Base-by-base conservation (phyloP, 2,113 vertebrate genomes). In the Bambusicola thoracicus region DNA sequence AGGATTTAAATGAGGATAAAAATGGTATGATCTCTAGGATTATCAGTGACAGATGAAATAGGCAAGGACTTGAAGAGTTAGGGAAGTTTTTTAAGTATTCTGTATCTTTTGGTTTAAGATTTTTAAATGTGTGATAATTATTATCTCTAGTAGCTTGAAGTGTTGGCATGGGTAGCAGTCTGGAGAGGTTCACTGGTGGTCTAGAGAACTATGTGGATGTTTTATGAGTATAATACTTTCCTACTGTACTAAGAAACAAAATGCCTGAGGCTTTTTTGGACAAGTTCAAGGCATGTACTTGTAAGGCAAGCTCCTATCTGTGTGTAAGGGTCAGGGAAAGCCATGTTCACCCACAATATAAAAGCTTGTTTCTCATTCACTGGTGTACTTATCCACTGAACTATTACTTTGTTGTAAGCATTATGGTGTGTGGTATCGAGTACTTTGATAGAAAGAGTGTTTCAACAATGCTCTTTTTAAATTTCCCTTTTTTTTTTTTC, bases 1-100 rank as follows among this genome's bases (percentile, higher is more conserved):
- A n/a, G 51, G 56, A 72, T 84, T 95, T 93, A 65, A 72, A 81
- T 67, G 48, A 70, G 73, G 65, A 90, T 89, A 74, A 95, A 95
- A 85, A 34, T 74, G 34, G 51, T 59, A 63, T 65, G 43, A 78
- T 92, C 85, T 86, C 29, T 18, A 74, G 88, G 69, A 90, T 94
- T 84, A 84, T 34, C 21, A 17, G 8, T 93, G 80, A 81, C 41
- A 87, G 67, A 85, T 27, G 5, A 74, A 93, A 84, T 25, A 78
- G 43, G 32, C 0, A 13, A 67, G 38, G 65, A 78, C 58, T 89
- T 70, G 70, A 90, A 70, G 11, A 25, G 19, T 7, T 63, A 67
- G 11, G 8, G 4, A 75, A 75, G 11, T 79, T 75, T 85, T 29
- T 67, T 32, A 70, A 87, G n/a, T 82, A 38, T 16, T 76, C 43